phyloP scores from a whole-genome alignment of 2,113 vertebrate species.

The Lynx canadensis region DNA sequence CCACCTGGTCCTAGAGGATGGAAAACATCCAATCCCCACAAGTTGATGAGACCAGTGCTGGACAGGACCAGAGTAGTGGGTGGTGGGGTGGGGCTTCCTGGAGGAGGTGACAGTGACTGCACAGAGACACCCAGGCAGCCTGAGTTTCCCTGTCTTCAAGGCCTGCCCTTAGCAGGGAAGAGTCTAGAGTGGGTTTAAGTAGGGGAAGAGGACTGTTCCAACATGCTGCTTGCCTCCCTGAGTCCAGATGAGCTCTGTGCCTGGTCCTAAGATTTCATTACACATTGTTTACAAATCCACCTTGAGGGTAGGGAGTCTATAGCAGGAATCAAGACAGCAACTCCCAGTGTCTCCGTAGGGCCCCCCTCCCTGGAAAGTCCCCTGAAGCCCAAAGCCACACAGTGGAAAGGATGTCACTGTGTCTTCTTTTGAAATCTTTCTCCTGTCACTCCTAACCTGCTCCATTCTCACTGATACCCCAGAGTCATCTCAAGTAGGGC shows the following conservation, averaged over 20 bases:
- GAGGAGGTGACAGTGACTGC: neutral
- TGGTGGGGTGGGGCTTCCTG: neutral
- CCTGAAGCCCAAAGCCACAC: neutral
- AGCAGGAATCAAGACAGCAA: neutral
- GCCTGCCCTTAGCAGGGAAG: rapidly evolving
- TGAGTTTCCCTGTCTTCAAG: neutral
- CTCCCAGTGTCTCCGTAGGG: neutral
- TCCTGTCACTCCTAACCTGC: neutral
- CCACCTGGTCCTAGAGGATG: neutral
- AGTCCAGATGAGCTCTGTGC: neutral
- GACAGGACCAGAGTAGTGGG: neutral
- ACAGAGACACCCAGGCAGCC: neutral
- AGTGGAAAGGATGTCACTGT: neutral
- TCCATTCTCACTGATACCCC: neutral
- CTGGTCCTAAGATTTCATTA: neutral
- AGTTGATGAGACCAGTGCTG: too few relatives aligned
- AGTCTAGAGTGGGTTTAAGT: neutral
- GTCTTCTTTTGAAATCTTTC: neutral
- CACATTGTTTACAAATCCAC: neutral
- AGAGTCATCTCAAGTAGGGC: neutral
- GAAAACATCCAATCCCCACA: neutral
- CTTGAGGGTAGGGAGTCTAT: neutral
- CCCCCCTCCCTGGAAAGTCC: neutral
- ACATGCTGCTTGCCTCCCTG: neutral
- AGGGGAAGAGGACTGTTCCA: neutral